Percentiles rank a stretch among this genome's conserved stretches.
phyloP scores from a whole-genome alignment of 2,113 vertebrate species.

The Collichthys lucidus region DNA sequence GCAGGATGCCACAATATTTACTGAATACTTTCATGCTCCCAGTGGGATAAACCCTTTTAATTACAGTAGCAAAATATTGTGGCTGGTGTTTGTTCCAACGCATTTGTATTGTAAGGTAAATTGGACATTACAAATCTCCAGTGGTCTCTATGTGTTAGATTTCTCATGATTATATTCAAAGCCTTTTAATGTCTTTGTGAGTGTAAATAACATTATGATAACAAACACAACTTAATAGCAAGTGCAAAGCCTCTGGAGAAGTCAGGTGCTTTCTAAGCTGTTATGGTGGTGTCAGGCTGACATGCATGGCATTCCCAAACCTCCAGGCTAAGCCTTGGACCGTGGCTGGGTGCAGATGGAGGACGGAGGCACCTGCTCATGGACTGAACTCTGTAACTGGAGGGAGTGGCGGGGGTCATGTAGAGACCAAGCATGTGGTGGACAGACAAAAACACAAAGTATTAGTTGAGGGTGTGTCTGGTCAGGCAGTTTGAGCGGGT shows the following conservation, averaged over 20 bases:
- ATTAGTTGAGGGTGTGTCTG: not conserved
- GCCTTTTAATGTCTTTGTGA: not conserved
- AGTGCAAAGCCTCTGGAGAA: not conserved
- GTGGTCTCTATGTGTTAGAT: not conserved
- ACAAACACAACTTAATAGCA: constrained; percentile 17
- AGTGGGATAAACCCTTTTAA: too few species aligned
- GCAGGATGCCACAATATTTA: too few species aligned
- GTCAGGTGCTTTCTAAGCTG: constrained; percentile 53
- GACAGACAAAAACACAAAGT: constrained; percentile 18
- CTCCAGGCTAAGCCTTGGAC: constrained; percentile 10
- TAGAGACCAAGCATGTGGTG: constrained; percentile 4
- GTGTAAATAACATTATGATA: not conserved
- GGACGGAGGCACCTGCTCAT: constrained; percentile 19
- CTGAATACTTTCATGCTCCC: too few species aligned
- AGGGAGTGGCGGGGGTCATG: constrained; percentile 19
- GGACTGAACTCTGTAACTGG: constrained; percentile 4
- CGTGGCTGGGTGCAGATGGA: not conserved
- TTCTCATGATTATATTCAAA: not conserved
- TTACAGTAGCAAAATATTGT: not conserved
- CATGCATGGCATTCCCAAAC: constrained; percentile 38
- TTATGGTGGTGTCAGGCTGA: constrained; percentile 16
- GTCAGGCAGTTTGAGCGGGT: constrained; percentile 3
- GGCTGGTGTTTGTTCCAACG: not conserved
- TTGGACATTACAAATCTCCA: not conserved
- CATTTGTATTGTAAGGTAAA: not conserved